Conservation (phyloP, 2,888 invertebrate genomes). For the Pterostichus madidus region DNA sequence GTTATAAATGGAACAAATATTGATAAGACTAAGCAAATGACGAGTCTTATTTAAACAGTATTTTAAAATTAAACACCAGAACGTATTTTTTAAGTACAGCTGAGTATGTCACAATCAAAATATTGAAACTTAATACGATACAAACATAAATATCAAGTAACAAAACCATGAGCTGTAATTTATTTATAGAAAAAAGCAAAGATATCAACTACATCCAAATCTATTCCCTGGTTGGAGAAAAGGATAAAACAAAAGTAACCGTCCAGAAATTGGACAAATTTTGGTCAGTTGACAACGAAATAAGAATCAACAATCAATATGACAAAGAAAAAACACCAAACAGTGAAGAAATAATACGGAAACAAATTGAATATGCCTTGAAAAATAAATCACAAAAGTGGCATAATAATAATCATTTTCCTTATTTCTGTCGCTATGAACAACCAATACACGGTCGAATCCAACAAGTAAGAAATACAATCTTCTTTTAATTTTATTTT, state of each 20-base stretch:
- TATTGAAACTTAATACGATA: background rate
- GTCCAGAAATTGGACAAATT: conserved; percentile 83
- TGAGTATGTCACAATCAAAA: background rate
- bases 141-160: background rate
- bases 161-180: background rate
- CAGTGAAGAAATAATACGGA: conserved; percentile 84
- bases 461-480: conserved; percentile 67
- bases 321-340: conserved; percentile 85
- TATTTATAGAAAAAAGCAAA: conserved; percentile 83
- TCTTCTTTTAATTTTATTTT: background rate
- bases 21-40: background rate
- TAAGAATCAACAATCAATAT: conserved; percentile 86
- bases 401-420: conserved; percentile 85
- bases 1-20: background rate
- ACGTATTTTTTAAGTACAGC: background rate
- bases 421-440: conserved; percentile 86
- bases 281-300: conserved; percentile 84
- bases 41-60: background rate
- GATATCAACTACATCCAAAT: conserved; percentile 86
- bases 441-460: conserved; percentile 52
- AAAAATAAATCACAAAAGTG: conserved; percentile 82
- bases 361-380: conserved; percentile 82
- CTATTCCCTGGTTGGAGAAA: conserved; percentile 82
- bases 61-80: no score
- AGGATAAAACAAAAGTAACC: conserved; percentile 79